Evolutionary conservation across 2,797 vertebrate species (phyloP), one percentile per base, ranked within the genome.

Genomic region (Mycteria americana): DNA sequence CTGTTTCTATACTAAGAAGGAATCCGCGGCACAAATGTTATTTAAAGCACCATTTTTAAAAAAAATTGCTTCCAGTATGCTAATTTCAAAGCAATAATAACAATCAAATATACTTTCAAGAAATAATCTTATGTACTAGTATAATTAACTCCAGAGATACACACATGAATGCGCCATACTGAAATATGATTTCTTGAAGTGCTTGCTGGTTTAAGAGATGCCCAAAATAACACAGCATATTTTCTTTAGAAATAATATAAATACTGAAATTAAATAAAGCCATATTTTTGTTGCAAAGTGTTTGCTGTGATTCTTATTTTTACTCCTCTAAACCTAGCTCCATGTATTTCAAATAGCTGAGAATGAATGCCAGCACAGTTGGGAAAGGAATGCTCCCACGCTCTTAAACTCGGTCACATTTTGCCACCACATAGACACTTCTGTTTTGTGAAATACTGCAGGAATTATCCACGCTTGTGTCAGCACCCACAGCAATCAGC

Each of bases 201-300:
- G 72, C 91, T 94, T 92, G 11, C 35, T 83, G 35, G 65, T 95
- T 97, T 95, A 95, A 97, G 65, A 89, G 41, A 91, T 83, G 77
- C 37, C 35, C 39, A 81, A 78, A 79, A 41, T 92, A 95, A 91
- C 94, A 94, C 95, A 88, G 57, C 64, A 43, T 30, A 45, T 68
- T 80, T 93, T 92, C 83, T 75, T 89, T 96, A 95, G 92, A 88
- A 93, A 81, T 89, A 89, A 87, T 79, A 73, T 89, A 41, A 91
- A 79, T 64, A 74, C 95, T 83, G 60, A 92, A 92, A 95, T 88
- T 51, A 88, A 98, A 98, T 98, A 98, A 98, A 98, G 75, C 75
- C 41, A 69, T 96, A 95, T 81, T 89, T 94, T 95, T 97, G 91
- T 78, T 92, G 79, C 93, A 79, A 88, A 81, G 17, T 3, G 3